A percentile compares a stretch with the other conserved stretches of the same genome.
Evolutionary conservation across 2,888 invertebrate species (phyloP).

Genomic region (Apamea crenata): DNA sequence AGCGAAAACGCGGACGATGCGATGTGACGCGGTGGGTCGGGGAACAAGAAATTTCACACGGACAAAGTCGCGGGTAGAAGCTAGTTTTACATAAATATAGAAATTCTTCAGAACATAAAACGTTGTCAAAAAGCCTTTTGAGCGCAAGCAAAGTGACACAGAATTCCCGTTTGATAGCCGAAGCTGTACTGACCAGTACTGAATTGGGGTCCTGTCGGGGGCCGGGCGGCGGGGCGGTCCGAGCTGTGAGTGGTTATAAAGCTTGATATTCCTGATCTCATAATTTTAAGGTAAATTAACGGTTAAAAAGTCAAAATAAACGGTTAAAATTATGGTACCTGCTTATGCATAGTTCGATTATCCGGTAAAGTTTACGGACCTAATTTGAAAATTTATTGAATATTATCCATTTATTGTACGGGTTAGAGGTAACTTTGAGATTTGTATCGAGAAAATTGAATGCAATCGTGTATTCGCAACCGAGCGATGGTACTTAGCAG

Average conservation of each 20-base stretch:
- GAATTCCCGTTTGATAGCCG: not conserved
- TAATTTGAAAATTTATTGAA: not conserved
- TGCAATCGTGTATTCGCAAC: too few species aligned
- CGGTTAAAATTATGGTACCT: not conserved
- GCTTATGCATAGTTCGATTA: not conserved
- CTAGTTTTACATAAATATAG: too few species aligned
- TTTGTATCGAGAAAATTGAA: not conserved
- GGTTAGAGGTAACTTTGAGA: not conserved
- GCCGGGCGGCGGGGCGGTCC: not conserved
- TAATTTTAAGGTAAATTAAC: not conserved
- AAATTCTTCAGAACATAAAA: too few species aligned
- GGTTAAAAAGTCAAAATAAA: not conserved
- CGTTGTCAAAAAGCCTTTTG: too few species aligned
- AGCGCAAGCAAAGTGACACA: not conserved
- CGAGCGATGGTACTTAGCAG: too few species aligned
- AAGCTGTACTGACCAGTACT: not conserved
- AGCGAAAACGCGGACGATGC: too few species aligned
- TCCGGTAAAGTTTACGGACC: not conserved
- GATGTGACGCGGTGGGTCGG: too few species aligned
- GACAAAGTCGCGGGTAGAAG: too few species aligned
- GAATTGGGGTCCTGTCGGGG: not conserved
- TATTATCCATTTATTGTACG: not conserved
- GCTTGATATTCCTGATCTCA: not conserved
- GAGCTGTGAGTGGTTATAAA: not conserved
- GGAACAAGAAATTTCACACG: too few species aligned